Evolutionary conservation across 1,140 invertebrate species (phyloP).

Genomic region (Drosophila pandora): DNA sequence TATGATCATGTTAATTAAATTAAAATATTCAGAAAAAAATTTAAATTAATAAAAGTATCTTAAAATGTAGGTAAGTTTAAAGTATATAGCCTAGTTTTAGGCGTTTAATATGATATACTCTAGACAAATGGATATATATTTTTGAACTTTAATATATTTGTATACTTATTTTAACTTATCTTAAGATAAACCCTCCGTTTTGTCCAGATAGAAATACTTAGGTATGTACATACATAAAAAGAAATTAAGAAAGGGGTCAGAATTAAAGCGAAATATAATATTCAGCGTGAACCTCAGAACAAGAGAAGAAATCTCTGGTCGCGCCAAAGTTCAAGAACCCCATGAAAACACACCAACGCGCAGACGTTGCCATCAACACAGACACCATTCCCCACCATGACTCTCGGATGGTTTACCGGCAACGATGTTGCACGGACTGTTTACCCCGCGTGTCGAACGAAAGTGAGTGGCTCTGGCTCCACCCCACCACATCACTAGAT

Average conservation of each 20-base stretch:
- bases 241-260: constrained; percentile 13
- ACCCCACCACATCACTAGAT: neutral
- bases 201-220: too few relatives aligned
- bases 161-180: too few relatives aligned
- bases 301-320: constrained; percentile 51
- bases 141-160: too few relatives aligned
- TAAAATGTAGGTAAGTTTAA: too few relatives aligned
- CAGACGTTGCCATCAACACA: constrained; percentile 39
- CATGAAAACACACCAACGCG: constrained; percentile 62
- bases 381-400: constrained; percentile 45
- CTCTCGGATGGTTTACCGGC: constrained; percentile 50
- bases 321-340: constrained; percentile 72
- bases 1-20: too few relatives aligned
- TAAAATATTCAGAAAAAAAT: too few relatives aligned
- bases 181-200: too few relatives aligned
- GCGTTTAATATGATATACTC: too few relatives aligned
- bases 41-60: too few relatives aligned
- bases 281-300: constrained; percentile 19
- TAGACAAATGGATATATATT: too few relatives aligned
- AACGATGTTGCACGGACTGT: constrained; percentile 44
- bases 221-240: constrained; percentile 1
- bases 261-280: constrained; percentile 47
- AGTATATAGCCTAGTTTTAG: too few relatives aligned
- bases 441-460: constrained; percentile 32
- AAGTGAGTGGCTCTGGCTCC: constrained; percentile 49